Evolutionary conservation across 2,888 invertebrate genomes (phyloP).

Genomic region (Callimorpha dominula): DNA sequence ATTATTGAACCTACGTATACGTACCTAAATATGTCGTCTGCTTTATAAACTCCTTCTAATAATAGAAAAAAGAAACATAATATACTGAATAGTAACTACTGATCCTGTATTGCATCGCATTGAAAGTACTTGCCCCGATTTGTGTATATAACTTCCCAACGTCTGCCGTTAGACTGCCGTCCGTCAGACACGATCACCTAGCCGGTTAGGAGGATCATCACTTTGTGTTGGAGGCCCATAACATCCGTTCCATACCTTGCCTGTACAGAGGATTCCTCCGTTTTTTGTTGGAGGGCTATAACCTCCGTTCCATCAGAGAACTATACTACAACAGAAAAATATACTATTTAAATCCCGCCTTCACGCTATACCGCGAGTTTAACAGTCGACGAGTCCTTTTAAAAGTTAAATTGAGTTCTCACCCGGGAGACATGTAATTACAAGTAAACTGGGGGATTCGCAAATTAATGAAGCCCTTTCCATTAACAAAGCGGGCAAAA

Average conservation of each 20-base stretch:
- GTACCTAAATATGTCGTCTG: too few species aligned
- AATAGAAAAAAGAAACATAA: not conserved
- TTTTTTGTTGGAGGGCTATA: not conserved
- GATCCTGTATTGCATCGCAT: not conserved
- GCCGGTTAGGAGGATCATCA: not conserved
- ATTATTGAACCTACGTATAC: not conserved
- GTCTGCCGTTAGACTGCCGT: not conserved
- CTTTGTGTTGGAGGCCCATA: not conserved
- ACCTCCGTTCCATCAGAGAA: not conserved
- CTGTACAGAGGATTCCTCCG: too few species aligned
- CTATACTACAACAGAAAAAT: too few species aligned
- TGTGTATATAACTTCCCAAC: not conserved
- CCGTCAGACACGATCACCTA: not conserved
- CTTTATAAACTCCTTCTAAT: too few species aligned
- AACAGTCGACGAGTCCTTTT: not conserved
- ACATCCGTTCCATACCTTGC: not conserved
- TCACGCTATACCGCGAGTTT: not conserved
- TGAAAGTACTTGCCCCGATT: not conserved
- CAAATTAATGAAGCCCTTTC: not conserved
- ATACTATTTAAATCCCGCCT: not conserved
- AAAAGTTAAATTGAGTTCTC: not conserved
- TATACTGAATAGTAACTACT: not conserved
- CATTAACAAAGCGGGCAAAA: not conserved
- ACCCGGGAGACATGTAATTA: not conserved
- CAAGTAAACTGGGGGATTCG: not conserved